Conservation (phyloP, 2,888 invertebrate species). For the Stenotaenia linearis region DNA sequence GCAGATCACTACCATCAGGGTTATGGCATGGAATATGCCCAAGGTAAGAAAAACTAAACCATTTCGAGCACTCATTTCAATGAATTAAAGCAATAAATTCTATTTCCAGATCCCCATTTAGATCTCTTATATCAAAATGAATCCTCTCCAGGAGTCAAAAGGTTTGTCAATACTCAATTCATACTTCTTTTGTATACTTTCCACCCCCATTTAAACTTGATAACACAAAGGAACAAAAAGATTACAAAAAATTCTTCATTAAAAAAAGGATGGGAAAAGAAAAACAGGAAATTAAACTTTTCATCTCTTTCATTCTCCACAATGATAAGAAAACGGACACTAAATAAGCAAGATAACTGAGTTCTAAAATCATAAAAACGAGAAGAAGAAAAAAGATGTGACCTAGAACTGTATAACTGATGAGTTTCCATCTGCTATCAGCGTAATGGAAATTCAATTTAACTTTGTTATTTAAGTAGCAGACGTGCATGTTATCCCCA, state of each 20-base stretch:
- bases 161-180: slow-evolving; percentile 12
- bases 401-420: too few relatives aligned
- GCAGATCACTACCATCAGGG: slow-evolving; percentile 24
- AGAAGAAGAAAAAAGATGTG: not conserved
- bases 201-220: not conserved
- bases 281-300: not conserved
- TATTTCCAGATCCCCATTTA: slow-evolving; percentile 28
- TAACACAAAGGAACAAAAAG: not conserved
- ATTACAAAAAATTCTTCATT: not conserved
- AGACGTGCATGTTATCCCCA: too few relatives aligned
- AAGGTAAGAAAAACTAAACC: not conserved
- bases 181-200: not conserved
- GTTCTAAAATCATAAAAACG: not conserved
- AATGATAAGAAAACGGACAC: not conserved
- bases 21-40: slow-evolving; percentile 29
- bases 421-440: too few relatives aligned
- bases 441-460: too few relatives aligned
- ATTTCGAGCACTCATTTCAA: not conserved
- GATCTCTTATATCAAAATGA: slow-evolving; percentile 31
- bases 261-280: not conserved
- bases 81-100: not conserved
- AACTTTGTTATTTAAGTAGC: too few relatives aligned
- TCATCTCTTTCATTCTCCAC: not conserved
- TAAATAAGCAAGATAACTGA: not conserved
- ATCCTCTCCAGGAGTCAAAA: slow-evolving; percentile 27